Percentiles rank a stretch among this genome's conserved stretches.
Evolutionary conservation across 2,113 vertebrate species (phyloP).

Genomic region (Lipophrys pholis): DNA sequence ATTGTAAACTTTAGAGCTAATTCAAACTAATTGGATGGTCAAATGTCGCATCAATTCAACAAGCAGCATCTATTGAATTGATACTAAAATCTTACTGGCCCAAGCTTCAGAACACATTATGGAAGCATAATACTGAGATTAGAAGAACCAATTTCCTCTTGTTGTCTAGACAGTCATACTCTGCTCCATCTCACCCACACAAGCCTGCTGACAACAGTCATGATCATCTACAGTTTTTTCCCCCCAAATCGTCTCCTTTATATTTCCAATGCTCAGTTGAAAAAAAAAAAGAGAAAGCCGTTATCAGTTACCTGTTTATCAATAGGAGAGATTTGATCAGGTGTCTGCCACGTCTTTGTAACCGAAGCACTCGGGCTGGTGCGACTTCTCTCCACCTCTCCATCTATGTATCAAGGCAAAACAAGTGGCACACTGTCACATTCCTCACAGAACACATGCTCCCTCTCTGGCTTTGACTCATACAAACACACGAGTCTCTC

Average conservation of each 20-base stretch:
- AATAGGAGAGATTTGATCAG: conserved; percentile 31
- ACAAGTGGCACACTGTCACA: conserved; percentile 53
- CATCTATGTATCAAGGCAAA: conserved; percentile 72
- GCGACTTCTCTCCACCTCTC: conserved; percentile 49
- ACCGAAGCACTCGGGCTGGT: background rate
- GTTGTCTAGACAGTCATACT: background rate
- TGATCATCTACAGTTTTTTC: background rate
- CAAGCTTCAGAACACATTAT: background rate
- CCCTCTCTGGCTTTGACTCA: background rate
- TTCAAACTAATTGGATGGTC: background rate
- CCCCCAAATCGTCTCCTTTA: background rate
- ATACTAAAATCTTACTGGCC: too few species aligned
- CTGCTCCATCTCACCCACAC: background rate
- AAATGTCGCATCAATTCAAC: background rate
- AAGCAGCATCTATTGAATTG: background rate
- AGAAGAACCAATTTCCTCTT: background rate
- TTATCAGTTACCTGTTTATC: conserved; percentile 62
- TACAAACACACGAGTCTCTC: conserved; percentile 17
- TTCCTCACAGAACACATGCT: background rate
- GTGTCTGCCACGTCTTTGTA: conserved; percentile 45
- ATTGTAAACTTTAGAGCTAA: background rate
- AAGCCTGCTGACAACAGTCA: background rate
- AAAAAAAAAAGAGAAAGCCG: background rate
- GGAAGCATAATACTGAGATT: background rate
- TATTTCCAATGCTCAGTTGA: background rate